These are phyloP conservation scores for Brachypteracias leptosomus DNA, from an alignment of 2,113 vertebrate genomes.

Conservation along the genomic window DNA sequence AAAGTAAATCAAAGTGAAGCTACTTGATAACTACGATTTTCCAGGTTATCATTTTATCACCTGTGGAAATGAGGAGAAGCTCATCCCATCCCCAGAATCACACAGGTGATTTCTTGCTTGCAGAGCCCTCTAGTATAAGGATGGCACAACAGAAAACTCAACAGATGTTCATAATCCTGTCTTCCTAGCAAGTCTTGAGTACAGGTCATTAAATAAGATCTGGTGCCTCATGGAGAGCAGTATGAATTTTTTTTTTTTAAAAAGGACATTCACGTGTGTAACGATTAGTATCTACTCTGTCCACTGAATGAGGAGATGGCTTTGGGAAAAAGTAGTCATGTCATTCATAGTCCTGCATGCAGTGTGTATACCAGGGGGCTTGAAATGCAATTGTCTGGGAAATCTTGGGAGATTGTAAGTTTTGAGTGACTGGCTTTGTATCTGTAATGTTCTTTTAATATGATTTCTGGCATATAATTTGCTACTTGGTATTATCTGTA, in stretches of 20 bases:
- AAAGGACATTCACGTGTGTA: neutral
- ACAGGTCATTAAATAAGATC: neutral
- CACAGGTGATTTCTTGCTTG: neutral
- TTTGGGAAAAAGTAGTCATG: neutral
- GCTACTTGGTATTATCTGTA: neutral
- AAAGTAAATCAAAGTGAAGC: neutral
- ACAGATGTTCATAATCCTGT: neutral
- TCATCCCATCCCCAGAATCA: conserved; percentile 4
- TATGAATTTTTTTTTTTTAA: neutral
- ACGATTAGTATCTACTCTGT: neutral
- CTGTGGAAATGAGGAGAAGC: neutral
- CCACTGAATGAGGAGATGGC: neutral
- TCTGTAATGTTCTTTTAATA: conserved; percentile 19
- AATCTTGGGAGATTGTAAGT: neutral
- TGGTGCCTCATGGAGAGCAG: neutral
- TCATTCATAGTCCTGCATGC: neutral
- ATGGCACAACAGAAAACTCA: neutral
- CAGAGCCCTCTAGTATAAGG: neutral
- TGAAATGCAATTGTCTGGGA: conserved; percentile 12
- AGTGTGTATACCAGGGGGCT: neutral
- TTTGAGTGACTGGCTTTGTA: conserved; percentile 20
- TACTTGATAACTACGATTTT: neutral
- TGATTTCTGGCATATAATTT: neutral
- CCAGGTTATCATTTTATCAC: neutral
- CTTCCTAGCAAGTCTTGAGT: neutral